phyloP scores from a whole-genome alignment of 2,797 vertebrate genomes.

The Anguilla anguilla region DNA sequence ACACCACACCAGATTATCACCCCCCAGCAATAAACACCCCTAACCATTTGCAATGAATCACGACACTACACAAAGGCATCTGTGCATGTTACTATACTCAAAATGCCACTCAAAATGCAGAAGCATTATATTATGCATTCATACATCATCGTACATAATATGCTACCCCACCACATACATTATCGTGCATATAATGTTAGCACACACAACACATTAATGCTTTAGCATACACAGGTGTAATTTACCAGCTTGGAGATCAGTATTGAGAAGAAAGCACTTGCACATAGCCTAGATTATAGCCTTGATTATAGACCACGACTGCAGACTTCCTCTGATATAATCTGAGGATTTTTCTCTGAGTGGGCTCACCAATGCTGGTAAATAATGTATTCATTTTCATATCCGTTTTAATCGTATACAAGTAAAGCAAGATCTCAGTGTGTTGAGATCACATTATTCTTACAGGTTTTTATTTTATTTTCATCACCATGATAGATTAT shows the following conservation, averaged over 20 bases:
- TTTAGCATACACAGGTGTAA: neutral
- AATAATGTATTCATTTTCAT: neutral
- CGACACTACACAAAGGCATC: neutral
- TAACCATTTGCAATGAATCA: too few species aligned
- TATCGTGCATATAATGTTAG: neutral
- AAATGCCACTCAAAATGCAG: neutral
- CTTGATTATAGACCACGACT: neutral
- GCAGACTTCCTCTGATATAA: neutral
- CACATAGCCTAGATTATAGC: neutral
- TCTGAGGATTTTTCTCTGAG: neutral
- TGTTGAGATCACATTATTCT: too few species aligned
- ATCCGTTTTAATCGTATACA: neutral
- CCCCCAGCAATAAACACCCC: neutral
- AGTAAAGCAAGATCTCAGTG: too few species aligned
- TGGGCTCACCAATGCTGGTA: neutral
- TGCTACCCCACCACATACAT: neutral
- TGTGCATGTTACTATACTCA: neutral
- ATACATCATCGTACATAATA: slow-evolving; percentile 16
- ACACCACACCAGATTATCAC: neutral
- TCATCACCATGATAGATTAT: too few species aligned
- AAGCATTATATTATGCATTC: too few species aligned
- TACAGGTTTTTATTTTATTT: too few species aligned
- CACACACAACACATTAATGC: neutral
- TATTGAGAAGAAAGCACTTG: neutral
- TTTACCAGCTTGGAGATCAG: neutral